Evolutionary conservation across 1,140 invertebrate genomes (phyloP), one percentile per base, ranked within the genome.

Genomic region (Drosophila persimilis): DNA sequence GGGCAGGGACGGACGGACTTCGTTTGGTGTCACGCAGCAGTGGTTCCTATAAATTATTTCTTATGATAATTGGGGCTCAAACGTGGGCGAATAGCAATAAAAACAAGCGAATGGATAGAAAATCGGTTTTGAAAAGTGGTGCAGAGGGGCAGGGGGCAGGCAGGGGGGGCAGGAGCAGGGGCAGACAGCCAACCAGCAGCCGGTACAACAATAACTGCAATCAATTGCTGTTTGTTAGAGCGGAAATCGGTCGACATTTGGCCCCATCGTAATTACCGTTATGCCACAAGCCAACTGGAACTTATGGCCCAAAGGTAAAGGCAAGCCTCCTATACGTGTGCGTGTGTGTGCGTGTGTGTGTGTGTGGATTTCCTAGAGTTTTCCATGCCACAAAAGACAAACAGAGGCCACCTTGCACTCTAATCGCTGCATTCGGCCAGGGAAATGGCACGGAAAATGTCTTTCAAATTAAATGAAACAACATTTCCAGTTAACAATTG

Each of bases 141-240:
- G 45, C 45, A 58, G 51, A 56, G 54, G n/a, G 22, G 8, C 2
- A 20, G 9, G 9, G 7, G 35, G 29, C 17, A 17, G 17, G 1
- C 17, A 17, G 11, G 15, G 41, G 9, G 7, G 35, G 29, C 17
- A 17, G 17, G 41, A 0, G 17, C 17, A 17, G 17, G 9, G 31
- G 29, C 29, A 8, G 7, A 1, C 29, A 9, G 29, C 0, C 31
- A 39, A 4, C 35, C 31, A 39, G 11, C 35, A 39, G 35, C 35
- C 13, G 35, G 11, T 26, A 26, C 35, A 79, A 60, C 75, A 72
- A 78, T 57, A 83, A 80, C 72, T 72, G 77, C 78, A 86, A 85
- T 85, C 81, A 86, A 85, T 85, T 84, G 80, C 74, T 85, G 80
- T 85, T 84, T 85, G 77, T 71, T 85, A 59, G 52, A 80, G 77